A percentile compares a stretch with the other conserved stretches of the same genome.
These are phyloP conservation scores for Pipistrellus nathusii DNA, from an alignment of 2,797 vertebrate species.

Conservation along the genomic window DNA sequence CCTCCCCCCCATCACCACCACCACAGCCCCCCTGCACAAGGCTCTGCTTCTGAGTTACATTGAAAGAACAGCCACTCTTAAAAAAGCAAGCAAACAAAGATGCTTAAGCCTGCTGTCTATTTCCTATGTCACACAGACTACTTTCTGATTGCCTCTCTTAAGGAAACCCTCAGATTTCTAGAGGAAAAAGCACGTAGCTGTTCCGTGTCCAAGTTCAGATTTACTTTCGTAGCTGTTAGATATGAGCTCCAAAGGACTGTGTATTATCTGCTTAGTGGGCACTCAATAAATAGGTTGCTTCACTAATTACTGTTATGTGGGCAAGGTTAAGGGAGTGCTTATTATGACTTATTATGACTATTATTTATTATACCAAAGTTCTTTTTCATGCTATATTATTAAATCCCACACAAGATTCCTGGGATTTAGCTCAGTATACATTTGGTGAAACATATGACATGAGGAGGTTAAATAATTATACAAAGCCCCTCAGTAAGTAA, in stretches of 20 bases:
- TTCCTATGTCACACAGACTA: not conserved
- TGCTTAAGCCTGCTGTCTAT: not conserved
- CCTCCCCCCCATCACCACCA: not conserved
- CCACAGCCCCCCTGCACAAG: not conserved
- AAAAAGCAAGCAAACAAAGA: not conserved
- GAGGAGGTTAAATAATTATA: not conserved
- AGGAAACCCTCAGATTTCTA: constrained; percentile 19
- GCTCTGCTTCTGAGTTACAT: not conserved
- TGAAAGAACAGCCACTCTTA: not conserved
- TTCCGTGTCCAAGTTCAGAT: constrained; percentile 1
- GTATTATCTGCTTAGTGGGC: not conserved
- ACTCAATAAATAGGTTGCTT: not conserved
- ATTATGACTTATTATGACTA: not conserved
- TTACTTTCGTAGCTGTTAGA: not conserved
- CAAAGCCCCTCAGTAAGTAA: not conserved
- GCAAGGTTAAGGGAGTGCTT: not conserved
- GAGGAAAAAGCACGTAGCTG: not conserved
- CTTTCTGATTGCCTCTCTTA: not conserved
- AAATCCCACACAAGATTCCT: not conserved
- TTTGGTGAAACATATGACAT: not conserved
- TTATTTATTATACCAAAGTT: too few species aligned
- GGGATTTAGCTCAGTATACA: not conserved
- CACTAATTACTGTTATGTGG: not conserved
- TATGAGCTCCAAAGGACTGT: not conserved
- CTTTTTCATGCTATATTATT: not conserved